Evolutionary conservation across 2,888 invertebrate genomes (phyloP).

Genomic region (Germaria angustata): DNA sequence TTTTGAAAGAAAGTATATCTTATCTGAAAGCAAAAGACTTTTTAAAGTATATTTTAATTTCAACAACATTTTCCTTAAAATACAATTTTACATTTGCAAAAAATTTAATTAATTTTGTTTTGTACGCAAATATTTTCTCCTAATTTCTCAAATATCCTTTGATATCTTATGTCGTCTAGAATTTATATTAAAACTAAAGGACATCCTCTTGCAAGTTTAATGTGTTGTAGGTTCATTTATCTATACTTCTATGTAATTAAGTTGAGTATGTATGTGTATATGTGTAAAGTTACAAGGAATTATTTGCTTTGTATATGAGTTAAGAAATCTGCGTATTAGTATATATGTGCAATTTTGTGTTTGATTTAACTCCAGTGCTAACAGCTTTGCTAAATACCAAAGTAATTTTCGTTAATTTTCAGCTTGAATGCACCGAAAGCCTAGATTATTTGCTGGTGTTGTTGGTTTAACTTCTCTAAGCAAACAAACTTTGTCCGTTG

Average conservation of each 20-base stretch:
- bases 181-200: conserved; percentile 11
- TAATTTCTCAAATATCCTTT: background rate
- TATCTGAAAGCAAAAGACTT: too few species aligned
- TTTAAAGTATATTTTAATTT: too few species aligned
- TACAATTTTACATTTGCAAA: background rate
- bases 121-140: background rate
- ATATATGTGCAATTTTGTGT: background rate
- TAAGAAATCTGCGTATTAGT: background rate
- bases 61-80: too few species aligned
- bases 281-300: background rate
- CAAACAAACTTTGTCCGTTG: conserved; percentile 33
- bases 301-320: background rate
- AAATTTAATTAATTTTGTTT: background rate
- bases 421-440: conserved; percentile 42
- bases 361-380: conserved; percentile 64
- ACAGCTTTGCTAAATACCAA: conserved; percentile 66
- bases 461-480: conserved; percentile 20
- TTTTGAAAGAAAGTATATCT: too few species aligned
- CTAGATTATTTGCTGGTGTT: background rate
- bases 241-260: background rate
- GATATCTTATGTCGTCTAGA: background rate
- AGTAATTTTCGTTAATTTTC: conserved; percentile 66
- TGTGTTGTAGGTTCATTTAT: background rate
- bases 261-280: background rate
- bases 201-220: conserved; percentile 17